phyloP scores from a whole-genome alignment of 2,113 vertebrate species.

The Indicator maculatus region DNA sequence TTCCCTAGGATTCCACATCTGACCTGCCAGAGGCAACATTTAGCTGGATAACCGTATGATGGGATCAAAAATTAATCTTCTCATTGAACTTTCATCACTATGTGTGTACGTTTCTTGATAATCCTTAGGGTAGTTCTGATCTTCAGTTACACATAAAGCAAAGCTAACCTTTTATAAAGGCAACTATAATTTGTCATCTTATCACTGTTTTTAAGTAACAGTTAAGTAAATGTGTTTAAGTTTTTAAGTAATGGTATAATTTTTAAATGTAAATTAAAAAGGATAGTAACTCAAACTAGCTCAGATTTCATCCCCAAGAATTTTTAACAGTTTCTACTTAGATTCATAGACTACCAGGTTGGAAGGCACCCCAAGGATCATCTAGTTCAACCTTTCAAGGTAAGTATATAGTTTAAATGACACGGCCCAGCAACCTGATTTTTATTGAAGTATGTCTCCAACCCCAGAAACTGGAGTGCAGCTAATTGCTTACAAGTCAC shows the following conservation, averaged over 20 bases:
- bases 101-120: neutral
- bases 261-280: neutral
- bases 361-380: too few relatives aligned
- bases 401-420: too few relatives aligned
- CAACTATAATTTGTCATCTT: neutral
- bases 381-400: too few relatives aligned
- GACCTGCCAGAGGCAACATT: neutral
- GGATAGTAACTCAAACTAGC: neutral
- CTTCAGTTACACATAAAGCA: neutral
- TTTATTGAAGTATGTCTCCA: neutral
- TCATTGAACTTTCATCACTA: neutral
- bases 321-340: too few relatives aligned
- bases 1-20: neutral
- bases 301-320: neutral
- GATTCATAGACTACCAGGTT: too few relatives aligned
- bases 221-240: neutral
- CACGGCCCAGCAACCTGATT: too few relatives aligned
- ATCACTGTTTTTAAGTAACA: neutral
- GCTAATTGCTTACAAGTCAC: neutral
- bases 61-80: neutral
- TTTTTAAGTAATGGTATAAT: neutral
- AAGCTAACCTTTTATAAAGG: rapidly evolving
- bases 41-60: neutral
- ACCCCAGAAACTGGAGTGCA: neutral
- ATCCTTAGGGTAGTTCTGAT: neutral